A percentile compares a stretch with the other conserved stretches of the same genome.
phyloP scores from a whole-genome alignment of 2,113 vertebrate species.

The Lethenteron camtschaticum region DNA sequence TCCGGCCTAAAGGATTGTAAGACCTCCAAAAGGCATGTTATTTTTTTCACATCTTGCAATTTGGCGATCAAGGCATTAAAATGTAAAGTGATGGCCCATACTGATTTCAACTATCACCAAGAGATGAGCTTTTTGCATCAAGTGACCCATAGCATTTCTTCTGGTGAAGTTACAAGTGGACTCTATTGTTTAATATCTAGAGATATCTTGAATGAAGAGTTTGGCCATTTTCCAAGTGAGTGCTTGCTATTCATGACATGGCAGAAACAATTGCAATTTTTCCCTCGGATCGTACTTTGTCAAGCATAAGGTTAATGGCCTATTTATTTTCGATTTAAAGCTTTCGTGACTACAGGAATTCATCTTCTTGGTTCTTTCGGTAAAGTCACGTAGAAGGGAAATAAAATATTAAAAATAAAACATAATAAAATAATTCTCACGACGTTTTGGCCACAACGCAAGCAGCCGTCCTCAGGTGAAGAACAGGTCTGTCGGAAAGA shows the following conservation, averaged over 20 bases:
- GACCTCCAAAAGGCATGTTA: background rate
- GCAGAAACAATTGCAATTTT: constrained; percentile 4
- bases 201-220: constrained; percentile 3
- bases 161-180: background rate
- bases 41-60: background rate
- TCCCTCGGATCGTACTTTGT: background rate
- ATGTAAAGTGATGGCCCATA: background rate
- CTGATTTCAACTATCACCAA: background rate
- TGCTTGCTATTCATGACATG: background rate
- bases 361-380: too few relatives aligned
- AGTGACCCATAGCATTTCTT: background rate
- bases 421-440: too few relatives aligned
- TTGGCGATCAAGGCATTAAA: background rate
- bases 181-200: background rate
- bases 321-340: background rate
- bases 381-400: too few relatives aligned
- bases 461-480: too few relatives aligned
- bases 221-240: constrained; percentile 3
- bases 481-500: too few relatives aligned
- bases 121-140: background rate
- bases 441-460: too few relatives aligned
- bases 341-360: too few relatives aligned
- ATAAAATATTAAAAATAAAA: too few relatives aligned
- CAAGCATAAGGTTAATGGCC: background rate
- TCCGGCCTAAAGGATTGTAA: background rate